A percentile compares a stretch with the other conserved stretches of the same genome.
phyloP scores from a whole-genome alignment of 2,888 invertebrate species.

The Pyrrhia umbra region DNA sequence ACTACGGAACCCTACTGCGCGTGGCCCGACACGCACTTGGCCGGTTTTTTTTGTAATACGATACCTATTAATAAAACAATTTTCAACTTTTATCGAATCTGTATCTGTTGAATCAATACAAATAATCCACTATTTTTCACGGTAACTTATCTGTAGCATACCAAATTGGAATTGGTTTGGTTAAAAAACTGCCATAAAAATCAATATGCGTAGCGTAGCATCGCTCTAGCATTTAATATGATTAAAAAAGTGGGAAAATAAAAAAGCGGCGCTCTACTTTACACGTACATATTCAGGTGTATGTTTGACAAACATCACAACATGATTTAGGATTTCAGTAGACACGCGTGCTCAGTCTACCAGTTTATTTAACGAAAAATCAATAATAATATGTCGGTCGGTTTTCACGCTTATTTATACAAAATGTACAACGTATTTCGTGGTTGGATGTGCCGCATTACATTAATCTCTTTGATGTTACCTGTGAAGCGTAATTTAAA shows the following conservation, averaged over 20 bases:
- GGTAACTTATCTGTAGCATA: too few species aligned
- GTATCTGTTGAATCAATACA: too few species aligned
- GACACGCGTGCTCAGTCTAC: slow-evolving; percentile 44
- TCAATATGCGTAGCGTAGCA: neutral
- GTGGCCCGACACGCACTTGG: too few species aligned
- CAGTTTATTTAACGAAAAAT: slow-evolving; percentile 55
- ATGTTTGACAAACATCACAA: slow-evolving; percentile 48
- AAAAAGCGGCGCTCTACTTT: slow-evolving; percentile 10
- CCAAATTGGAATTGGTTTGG: too few species aligned
- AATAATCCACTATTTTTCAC: too few species aligned
- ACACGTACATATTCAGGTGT: slow-evolving; percentile 34
- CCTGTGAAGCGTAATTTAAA: slow-evolving; percentile 72
- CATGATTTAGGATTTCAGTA: slow-evolving; percentile 49
- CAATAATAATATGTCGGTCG: slow-evolving; percentile 47
- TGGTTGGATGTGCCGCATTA: slow-evolving; percentile 55
- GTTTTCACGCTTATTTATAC: slow-evolving; percentile 54
- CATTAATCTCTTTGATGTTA: slow-evolving; percentile 71
- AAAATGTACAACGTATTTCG: slow-evolving; percentile 52
- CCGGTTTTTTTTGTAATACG: too few species aligned
- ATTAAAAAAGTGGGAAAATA: slow-evolving; percentile 39
- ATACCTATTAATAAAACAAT: too few species aligned
- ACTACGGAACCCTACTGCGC: too few species aligned
- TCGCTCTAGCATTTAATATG: slow-evolving; percentile 35
- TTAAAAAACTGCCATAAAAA: slow-evolving; percentile 2
- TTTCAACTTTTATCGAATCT: too few species aligned